These are phyloP conservation scores for Cranoglanis bouderius DNA, from an alignment of 2,113 vertebrate genomes.

Conservation along the genomic window DNA sequence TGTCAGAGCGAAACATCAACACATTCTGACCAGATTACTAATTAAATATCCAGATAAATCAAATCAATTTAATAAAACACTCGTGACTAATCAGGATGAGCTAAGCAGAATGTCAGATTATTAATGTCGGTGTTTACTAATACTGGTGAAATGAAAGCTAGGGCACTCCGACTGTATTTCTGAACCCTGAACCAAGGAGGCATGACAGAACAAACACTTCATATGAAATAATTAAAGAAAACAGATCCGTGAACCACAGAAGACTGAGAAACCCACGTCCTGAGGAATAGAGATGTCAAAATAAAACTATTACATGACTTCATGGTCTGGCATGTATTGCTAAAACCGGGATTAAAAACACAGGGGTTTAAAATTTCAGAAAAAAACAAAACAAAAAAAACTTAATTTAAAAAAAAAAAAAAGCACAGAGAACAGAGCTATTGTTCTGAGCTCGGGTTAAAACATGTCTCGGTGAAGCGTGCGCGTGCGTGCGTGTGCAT, in stretches of 20 bases:
- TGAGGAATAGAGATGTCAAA: constrained; percentile 34
- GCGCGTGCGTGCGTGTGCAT: constrained; percentile 9
- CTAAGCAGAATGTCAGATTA: neutral
- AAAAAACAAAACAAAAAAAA: neutral
- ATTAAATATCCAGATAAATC: neutral
- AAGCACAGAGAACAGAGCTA: constrained; percentile 32
- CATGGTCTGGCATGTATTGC: constrained; percentile 14
- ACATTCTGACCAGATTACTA: neutral
- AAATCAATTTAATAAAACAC: neutral
- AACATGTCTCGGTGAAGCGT: constrained; percentile 20
- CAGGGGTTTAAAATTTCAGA: constrained; percentile 29
- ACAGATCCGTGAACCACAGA: constrained; percentile 7
- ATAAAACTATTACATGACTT: constrained; percentile 47
- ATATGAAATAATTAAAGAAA: constrained; percentile 26
- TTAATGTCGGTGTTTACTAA: neutral
- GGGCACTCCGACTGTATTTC: neutral
- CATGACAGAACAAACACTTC: constrained; percentile 21
- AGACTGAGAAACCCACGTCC: constrained; percentile 4
- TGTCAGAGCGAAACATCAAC: neutral
- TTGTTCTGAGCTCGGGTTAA: constrained; percentile 28
- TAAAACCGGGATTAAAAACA: constrained; percentile 4
- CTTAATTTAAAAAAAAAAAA: neutral
- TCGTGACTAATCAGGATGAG: neutral
- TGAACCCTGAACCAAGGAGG: neutral
- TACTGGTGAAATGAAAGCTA: neutral